A percentile compares a stretch with the other conserved stretches of the same genome.
Conservation (phyloP, 2,113 vertebrate species). For the Callospermophilus lateralis region DNA sequence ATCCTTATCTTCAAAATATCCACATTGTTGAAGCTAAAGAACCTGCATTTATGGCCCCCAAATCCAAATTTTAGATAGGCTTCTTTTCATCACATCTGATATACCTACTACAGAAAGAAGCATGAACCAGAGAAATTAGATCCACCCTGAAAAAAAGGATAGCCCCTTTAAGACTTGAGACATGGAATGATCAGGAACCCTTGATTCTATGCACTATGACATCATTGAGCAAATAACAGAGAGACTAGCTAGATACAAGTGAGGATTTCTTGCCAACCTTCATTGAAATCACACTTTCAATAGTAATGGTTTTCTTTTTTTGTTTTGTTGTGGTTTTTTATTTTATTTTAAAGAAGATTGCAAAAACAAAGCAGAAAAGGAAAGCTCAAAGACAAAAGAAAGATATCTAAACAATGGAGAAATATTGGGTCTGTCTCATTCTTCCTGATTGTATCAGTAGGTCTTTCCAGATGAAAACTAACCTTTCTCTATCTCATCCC, state of each 20-base stretch:
- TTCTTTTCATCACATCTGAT: constrained; percentile 83
- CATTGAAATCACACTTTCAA: not conserved
- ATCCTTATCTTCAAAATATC: constrained; percentile 87
- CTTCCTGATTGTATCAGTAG: constrained; percentile 12
- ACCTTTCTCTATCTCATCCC: not conserved
- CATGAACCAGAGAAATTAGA: not conserved
- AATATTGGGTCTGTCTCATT: constrained; percentile 28
- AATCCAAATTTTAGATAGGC: constrained; percentile 89
- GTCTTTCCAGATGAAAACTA: not conserved
- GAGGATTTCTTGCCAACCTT: not conserved
- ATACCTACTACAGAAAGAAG: not conserved
- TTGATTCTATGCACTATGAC: constrained; percentile 15
- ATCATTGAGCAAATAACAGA: not conserved
- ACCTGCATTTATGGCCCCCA: constrained; percentile 78
- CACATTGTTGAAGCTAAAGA: constrained; percentile 92
- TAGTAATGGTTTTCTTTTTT: constrained; percentile 44
- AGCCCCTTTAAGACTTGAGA: constrained; percentile 52
- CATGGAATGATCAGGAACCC: not conserved
- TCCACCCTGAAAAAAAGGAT: not conserved
- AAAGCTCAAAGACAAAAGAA: not conserved
- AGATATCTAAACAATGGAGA: not conserved
- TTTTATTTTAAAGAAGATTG: constrained; percentile 47
- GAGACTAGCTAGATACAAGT: not conserved
- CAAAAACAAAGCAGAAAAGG: not conserved
- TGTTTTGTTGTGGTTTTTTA: not conserved